phyloP scores from a whole-genome alignment of 2,888 invertebrate genomes.

The Heliconius erato region DNA sequence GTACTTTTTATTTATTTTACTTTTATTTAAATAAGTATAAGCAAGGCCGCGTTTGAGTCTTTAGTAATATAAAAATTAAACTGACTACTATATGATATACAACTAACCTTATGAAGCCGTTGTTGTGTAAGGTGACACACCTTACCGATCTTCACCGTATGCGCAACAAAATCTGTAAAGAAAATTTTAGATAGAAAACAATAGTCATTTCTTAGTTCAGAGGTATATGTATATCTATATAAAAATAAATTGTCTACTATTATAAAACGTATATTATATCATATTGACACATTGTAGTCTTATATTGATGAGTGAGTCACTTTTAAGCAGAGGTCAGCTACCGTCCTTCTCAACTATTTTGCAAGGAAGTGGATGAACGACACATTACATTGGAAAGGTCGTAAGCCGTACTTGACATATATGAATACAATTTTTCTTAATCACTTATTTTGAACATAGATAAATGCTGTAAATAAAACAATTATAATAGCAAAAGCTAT shows the following conservation, averaged over 20 bases:
- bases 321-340: conserved; percentile 40
- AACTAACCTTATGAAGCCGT: conserved; percentile 40
- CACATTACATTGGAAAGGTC: conserved; percentile 38
- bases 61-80: background rate
- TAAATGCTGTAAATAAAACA: background rate
- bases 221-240: no score
- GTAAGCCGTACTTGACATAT: conserved; percentile 37
- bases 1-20: no score
- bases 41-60: no score
- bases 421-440: background rate
- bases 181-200: conserved; percentile 18
- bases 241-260: background rate
- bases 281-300: conserved; percentile 9
- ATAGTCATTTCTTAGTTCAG: background rate
- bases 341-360: conserved; percentile 43
- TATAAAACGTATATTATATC: background rate
- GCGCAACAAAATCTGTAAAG: conserved; percentile 37
- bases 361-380: conserved; percentile 43
- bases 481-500: background rate
- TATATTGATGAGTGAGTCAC: conserved; percentile 23
- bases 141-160: conserved; percentile 22
- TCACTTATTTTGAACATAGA: background rate
- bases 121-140: conserved; percentile 28
- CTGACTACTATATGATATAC: conserved; percentile 6
- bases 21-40: no score